Evolutionary conservation across 2,113 vertebrate species (phyloP).

Genomic region (Microcebus lehilahytsara): DNA sequence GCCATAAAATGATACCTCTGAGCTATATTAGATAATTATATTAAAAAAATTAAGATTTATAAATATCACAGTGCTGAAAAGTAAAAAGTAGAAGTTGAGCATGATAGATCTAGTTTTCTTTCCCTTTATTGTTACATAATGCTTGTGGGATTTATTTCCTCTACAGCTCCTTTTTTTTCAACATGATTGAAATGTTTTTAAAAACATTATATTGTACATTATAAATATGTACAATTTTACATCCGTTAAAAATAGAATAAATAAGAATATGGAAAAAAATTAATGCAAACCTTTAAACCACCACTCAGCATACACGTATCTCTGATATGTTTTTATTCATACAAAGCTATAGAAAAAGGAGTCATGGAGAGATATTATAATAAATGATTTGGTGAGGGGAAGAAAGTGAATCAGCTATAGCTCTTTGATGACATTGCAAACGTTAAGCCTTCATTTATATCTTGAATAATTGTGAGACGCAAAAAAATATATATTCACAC

Average conservation of each 20-base stretch:
- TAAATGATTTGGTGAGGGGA: constrained; percentile 62
- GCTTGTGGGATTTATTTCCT: not conserved
- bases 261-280: not conserved
- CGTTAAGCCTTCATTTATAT: not conserved
- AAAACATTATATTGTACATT: not conserved
- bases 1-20: not conserved
- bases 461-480: not conserved
- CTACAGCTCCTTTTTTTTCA: not conserved
- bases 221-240: not conserved
- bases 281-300: not conserved
- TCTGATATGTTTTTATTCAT: not conserved
- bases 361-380: constrained; percentile 35
- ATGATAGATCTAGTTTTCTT: not conserved
- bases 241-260: not conserved
- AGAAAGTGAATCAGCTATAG: constrained; percentile 77
- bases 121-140: not conserved
- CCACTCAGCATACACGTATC: not conserved
- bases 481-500: not conserved
- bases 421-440: not conserved
- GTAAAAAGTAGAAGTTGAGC: not conserved
- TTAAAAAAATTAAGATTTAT: not conserved
- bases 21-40: not conserved
- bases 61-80: not conserved
- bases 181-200: not conserved
- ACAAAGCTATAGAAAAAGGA: not conserved